Evolutionary conservation across 92 coral and sea anemone genomes (phyloP).

Genomic region (Paramuricea clavata): DNA sequence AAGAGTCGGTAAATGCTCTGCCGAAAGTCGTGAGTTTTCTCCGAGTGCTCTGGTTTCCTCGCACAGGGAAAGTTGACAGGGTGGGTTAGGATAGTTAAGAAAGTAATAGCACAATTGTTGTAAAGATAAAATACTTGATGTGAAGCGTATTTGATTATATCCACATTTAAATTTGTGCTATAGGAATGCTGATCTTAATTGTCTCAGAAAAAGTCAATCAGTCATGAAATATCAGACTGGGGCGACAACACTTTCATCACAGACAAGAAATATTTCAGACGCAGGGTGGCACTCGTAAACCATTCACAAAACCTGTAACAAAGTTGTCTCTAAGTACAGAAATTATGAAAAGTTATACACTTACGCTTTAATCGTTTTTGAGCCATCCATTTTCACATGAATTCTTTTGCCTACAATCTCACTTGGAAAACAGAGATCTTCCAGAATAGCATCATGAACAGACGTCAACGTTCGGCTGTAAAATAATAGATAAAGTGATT

Average conservation of each 20-base stretch:
- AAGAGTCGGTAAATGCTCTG: too few species aligned
- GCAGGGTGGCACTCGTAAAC: too few species aligned
- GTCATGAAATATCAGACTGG: constrained; percentile 77
- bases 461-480: constrained; percentile 95
- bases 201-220: constrained; percentile 66
- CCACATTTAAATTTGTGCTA: too few species aligned
- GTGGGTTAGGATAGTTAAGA: too few species aligned
- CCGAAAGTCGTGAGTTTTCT: too few species aligned
- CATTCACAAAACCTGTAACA: background rate
- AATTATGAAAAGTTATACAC: constrained; percentile 1
- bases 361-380: constrained; percentile 92
- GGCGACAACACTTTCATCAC: constrained; percentile 75
- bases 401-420: constrained; percentile 98
- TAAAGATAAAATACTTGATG: too few species aligned
- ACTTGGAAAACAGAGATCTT: constrained; percentile 96
- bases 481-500: background rate
- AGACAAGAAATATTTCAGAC: constrained; percentile 2
- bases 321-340: background rate
- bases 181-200: too few species aligned
- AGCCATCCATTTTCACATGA: constrained; percentile 88
- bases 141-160: too few species aligned
- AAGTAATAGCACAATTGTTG: too few species aligned
- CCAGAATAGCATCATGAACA: constrained; percentile 97
- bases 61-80: too few species aligned
- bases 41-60: too few species aligned